Conservation (phyloP, 2,888 invertebrate species). For the Hedychridium roseum region DNA sequence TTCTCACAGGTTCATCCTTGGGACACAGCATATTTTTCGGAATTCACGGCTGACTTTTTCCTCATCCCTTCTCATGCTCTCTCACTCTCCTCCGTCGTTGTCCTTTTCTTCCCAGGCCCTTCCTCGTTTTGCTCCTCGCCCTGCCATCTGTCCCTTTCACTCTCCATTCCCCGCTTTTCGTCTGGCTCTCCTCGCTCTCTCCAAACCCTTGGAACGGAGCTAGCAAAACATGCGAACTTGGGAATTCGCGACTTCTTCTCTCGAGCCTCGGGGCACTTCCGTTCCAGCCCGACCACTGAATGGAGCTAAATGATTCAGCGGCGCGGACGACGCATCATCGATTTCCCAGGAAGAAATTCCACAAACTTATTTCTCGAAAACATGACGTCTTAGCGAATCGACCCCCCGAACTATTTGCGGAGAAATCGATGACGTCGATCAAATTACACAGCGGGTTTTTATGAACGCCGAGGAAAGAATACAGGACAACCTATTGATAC, state of each 20-base stretch:
- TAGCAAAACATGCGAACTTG: slow-evolving; percentile 10
- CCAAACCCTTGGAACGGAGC: too few relatives aligned
- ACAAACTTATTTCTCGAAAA: too few relatives aligned
- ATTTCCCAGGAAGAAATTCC: slow-evolving; percentile 13
- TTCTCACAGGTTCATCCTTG: slow-evolving; percentile 18
- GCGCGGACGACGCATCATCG: slow-evolving; percentile 4
- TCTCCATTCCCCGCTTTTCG: too few relatives aligned
- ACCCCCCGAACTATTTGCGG: too few relatives aligned
- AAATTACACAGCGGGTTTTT: too few relatives aligned
- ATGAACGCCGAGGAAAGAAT: slow-evolving; percentile 7
- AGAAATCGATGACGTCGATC: too few relatives aligned
- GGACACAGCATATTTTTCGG: slow-evolving; percentile 19
- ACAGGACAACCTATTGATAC: too few relatives aligned
- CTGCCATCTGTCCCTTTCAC: too few relatives aligned
- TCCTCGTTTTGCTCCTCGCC: too few relatives aligned
- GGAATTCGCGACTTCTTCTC: slow-evolving; percentile 8
- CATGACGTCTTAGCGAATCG: too few relatives aligned
- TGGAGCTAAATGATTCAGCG: slow-evolving; percentile 4
- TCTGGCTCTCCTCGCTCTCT: too few relatives aligned
- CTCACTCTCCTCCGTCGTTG: neutral
- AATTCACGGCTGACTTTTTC: neutral
- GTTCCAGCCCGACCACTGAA: slow-evolving; percentile 5
- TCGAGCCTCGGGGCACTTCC: slow-evolving; percentile 17
- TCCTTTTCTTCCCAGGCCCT: neutral
- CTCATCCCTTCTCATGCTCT: neutral